Base-by-base conservation (phyloP, 2,888 invertebrate species). In the Criorhina ranunculi region DNA sequence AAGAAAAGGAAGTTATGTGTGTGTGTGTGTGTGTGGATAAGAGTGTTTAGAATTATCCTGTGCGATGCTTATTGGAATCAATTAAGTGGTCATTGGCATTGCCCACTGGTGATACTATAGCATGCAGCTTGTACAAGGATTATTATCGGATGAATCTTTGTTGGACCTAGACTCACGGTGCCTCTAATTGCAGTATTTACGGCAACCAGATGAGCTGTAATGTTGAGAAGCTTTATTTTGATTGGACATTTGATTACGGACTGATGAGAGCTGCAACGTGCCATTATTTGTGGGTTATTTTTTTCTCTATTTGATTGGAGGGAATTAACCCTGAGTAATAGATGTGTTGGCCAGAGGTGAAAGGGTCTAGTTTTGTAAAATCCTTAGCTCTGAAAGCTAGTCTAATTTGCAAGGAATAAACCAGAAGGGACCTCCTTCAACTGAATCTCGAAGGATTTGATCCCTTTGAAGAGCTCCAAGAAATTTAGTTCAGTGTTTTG, bases 61-160 rank as follows among this genome's bases (percentile, higher is more conserved):
- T 44, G 53, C 51, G 49, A 53, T 12, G 37, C 67, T 73, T 33
- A 62, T 57, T 72, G 60, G 46, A 79, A 85, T 79, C 69, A 85
- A 85, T 79, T 79, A 85, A 70, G 69, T 85, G 79, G 49, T 85
- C 75, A 69, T 51, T 85, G 79, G 62, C 67, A 69, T 78, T 81
- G 69, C 55, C 75, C 46, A 55, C 67, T 57, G 29, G 60, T 33
- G 44, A 29, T 24, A 12, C 8, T 40, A 51, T 15, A 8, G 40
- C 19, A 57, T 44, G 35, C 2, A 42, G n/a, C 9, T 11, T 60
- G 55, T 31, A 17, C 37, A 42, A 24, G 35, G n/a, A n/a, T n/a
- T n/a, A 64, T 29, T 57, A 67, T 53, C 53, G 2, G 24, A 40
- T n/a, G 33, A 33, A 53, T 66, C 67, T 31, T 44, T 12, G 51